A percentile compares a stretch with the other conserved stretches of the same genome.
phyloP scores from a whole-genome alignment of 2,888 invertebrate genomes.

The Eupithecia tripunctaria region DNA sequence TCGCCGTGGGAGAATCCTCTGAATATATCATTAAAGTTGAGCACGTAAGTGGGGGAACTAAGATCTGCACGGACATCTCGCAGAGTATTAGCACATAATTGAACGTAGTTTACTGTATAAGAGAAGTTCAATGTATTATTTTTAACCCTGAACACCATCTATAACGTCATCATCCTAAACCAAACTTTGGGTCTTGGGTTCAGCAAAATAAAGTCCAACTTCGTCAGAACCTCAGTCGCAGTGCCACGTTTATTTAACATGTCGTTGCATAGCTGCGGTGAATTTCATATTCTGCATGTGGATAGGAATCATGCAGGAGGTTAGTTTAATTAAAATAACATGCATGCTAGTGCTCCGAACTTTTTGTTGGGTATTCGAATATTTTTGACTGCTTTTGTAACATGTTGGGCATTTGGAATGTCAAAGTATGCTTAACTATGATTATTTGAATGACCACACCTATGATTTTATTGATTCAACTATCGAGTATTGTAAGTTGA shows the following conservation, averaged over 20 bases:
- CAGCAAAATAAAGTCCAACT: not conserved
- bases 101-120: not conserved
- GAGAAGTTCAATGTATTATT: not conserved
- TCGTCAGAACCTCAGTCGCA: not conserved
- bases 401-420: not conserved
- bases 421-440: not conserved
- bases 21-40: not conserved
- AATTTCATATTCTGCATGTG: conserved; percentile 26
- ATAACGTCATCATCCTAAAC: not conserved
- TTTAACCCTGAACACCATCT: not conserved
- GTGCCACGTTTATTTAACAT: conserved; percentile 12
- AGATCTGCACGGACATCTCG: too few species aligned
- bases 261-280: conserved; percentile 31
- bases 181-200: not conserved
- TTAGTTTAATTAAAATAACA: conserved; percentile 33
- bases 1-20: not conserved
- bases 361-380: conserved; percentile 19
- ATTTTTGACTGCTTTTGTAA: conserved; percentile 2
- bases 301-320: conserved; percentile 24
- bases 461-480: not conserved
- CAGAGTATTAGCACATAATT: too few species aligned
- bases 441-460: not conserved
- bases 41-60: too few species aligned
- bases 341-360: conserved; percentile 9
- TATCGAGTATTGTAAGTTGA: not conserved